These are phyloP conservation scores for Catagonus wagneri DNA, from an alignment of 2,113 vertebrate species.

Conservation along the genomic window DNA sequence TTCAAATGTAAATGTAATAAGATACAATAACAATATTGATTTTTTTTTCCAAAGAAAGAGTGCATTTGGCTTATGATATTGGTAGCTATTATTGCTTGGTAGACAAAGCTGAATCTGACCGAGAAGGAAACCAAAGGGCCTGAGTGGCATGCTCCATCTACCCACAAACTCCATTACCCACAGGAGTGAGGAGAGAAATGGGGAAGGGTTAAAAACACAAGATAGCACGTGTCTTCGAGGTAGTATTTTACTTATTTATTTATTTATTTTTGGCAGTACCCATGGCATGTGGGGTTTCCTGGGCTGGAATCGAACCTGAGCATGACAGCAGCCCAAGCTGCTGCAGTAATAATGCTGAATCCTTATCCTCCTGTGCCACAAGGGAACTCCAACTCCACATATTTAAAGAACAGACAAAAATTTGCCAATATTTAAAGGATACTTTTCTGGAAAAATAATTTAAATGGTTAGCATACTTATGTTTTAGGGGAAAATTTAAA, in stretches of 20 bases:
- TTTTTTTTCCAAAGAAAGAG: not conserved
- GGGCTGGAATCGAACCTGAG: too few species aligned
- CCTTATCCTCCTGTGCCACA: too few species aligned
- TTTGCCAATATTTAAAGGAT: not conserved
- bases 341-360: too few species aligned
- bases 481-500: not conserved
- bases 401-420: not conserved
- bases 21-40: slow-evolving; percentile 4
- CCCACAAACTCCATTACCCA: not conserved
- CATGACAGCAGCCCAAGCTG: too few species aligned
- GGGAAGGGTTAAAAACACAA: not conserved
- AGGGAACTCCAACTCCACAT: not conserved
- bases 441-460: slow-evolving; percentile 8
- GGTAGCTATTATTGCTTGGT: not conserved
- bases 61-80: slow-evolving; percentile 12
- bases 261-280: too few species aligned
- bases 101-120: not conserved
- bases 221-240: not conserved
- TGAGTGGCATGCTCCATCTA: not conserved
- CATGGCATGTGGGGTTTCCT: too few species aligned
- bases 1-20: slow-evolving; percentile 37
- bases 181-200: not conserved
- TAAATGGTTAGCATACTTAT: not conserved
- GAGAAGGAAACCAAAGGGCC: not conserved
- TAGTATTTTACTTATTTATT: not conserved